These are phyloP conservation scores for Orycteropus afer DNA, from an alignment of 2,113 vertebrate genomes.

Conservation along the genomic window DNA sequence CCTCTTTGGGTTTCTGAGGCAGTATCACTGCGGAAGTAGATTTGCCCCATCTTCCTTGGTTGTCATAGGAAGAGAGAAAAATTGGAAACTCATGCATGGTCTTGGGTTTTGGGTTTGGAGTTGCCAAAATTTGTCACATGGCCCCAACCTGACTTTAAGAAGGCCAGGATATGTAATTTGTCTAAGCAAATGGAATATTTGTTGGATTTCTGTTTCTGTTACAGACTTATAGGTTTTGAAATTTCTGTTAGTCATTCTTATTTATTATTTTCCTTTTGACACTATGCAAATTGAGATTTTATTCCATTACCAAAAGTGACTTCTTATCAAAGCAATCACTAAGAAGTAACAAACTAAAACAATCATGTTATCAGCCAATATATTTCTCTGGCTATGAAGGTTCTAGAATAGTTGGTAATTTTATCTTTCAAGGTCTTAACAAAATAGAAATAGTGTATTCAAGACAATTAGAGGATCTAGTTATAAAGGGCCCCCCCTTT, in stretches of 20 bases:
- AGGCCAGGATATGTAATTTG: neutral
- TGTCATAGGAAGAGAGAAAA: neutral
- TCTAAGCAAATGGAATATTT: neutral
- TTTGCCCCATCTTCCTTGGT: neutral
- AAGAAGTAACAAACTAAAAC: neutral
- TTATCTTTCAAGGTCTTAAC: neutral
- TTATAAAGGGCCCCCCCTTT: neutral
- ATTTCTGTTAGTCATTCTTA: neutral
- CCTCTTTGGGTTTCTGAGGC: no score
- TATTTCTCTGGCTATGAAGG: neutral
- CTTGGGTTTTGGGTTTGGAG: neutral
- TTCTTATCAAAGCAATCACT: slow-evolving; percentile 9
- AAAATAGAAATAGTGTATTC: neutral
- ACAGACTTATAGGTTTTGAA: neutral
- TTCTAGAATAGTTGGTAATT: neutral
- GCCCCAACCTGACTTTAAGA: neutral
- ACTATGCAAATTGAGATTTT: neutral
- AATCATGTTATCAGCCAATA: neutral
- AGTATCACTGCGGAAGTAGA: no score
- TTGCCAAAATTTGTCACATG: neutral
- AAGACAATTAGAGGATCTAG: neutral
- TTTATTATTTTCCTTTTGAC: slow-evolving; percentile 22
- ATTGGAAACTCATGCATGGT: neutral
- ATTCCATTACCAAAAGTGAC: neutral
- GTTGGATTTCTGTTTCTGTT: neutral